A percentile compares a stretch with the other conserved stretches of the same genome.
phyloP scores from a whole-genome alignment of 2,113 vertebrate genomes.

The Lichenostomus cassidix region DNA sequence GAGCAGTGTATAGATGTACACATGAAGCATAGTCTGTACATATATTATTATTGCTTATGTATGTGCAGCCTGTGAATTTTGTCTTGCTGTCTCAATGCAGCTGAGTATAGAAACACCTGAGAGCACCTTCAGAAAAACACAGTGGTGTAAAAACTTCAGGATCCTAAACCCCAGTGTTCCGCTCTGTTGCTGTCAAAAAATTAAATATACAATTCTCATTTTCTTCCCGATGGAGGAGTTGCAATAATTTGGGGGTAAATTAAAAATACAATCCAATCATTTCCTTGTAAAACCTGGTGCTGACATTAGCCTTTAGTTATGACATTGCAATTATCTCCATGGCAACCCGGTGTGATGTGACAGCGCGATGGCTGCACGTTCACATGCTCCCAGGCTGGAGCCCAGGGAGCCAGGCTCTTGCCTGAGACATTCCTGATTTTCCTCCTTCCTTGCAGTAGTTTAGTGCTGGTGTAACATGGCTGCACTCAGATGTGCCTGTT shows the following conservation, averaged over 20 bases:
- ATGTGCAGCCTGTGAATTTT: background rate
- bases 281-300: conserved; percentile 63
- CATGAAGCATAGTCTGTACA: background rate
- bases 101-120: background rate
- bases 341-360: conserved; percentile 66
- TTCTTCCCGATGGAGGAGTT: conserved; percentile 65
- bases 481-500: background rate
- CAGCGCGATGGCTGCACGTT: conserved; percentile 23
- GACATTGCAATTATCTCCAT: conserved; percentile 72
- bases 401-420: conserved; percentile 20
- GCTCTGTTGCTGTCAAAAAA: conserved; percentile 13
- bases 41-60: background rate
- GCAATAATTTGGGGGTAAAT: conserved; percentile 67
- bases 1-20: background rate
- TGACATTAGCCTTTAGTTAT: conserved; percentile 71
- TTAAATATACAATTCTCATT: conserved; percentile 64
- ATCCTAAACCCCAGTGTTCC: background rate
- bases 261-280: conserved; percentile 74
- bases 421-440: background rate
- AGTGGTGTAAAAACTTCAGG: conserved; percentile 16
- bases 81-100: background rate
- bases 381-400: conserved; percentile 58
- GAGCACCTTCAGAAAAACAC: background rate
- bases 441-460: background rate
- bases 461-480: background rate